A percentile compares a stretch with the other conserved stretches of the same genome.
Evolutionary conservation across 1,140 invertebrate species (phyloP).

Genomic region (Argopecten irradians): DNA sequence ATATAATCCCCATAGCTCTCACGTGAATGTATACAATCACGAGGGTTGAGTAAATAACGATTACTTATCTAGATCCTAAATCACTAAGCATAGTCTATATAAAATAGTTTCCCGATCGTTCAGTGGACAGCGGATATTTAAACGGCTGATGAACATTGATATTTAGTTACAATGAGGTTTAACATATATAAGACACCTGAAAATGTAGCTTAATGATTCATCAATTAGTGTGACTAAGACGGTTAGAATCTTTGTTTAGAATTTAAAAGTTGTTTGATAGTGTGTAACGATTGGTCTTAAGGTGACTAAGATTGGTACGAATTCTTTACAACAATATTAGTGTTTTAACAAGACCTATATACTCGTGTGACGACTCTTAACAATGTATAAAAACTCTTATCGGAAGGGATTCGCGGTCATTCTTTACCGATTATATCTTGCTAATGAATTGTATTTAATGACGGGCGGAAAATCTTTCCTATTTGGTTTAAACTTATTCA

Average conservation of each 20-base stretch:
- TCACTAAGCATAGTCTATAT: background rate
- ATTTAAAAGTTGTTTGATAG: background rate
- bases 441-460: constrained; percentile 3
- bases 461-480: constrained; percentile 1
- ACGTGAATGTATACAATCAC: background rate
- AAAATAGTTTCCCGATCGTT: background rate
- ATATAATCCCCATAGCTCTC: background rate
- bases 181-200: background rate
- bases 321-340: background rate
- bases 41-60: constrained; percentile 21
- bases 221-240: background rate
- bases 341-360: background rate
- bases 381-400: constrained; percentile 4
- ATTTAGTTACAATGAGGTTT: background rate
- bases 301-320: background rate
- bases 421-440: background rate
- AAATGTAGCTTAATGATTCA: background rate
- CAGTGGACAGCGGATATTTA: constrained; percentile 1
- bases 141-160: background rate
- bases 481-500: background rate
- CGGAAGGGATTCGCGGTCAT: background rate
- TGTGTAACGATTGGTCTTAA: background rate
- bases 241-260: constrained; percentile 17
- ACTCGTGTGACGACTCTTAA: background rate
- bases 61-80: constrained; percentile 11